Base-by-base conservation (phyloP, 2,797 vertebrate genomes). In the Leuciscus waleckii region DNA sequence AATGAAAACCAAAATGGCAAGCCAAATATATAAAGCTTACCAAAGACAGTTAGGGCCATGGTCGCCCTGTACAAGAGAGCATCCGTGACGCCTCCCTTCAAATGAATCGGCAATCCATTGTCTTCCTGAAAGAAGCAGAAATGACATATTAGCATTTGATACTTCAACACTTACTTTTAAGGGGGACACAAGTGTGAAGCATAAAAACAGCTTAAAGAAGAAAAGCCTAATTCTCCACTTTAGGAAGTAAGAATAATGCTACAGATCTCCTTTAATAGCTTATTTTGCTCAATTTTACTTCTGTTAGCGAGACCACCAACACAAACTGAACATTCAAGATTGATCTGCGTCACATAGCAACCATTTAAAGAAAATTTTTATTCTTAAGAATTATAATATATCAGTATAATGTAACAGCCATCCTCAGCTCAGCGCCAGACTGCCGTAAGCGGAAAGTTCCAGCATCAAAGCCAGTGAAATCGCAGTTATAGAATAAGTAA, bases 101-200 rank as follows among this genome's bases (percentile, higher is more conserved):
- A 94, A 92, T 97, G 88, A 86, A 97, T 92, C 23, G 96, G 96
- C n/a, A 97, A 49, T 23, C 94, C 95, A 90, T 97, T 95, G 91
- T 97, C 95, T 87, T 96, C 96, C 96, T 98, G 91, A 74, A 88
- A 88, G 90, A 83, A 43, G 41, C 23, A 41, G 21, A 19, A 83
- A 39, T 23, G 0, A 16, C 32, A 75, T 39, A 21, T 75, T 49
- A 83, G 32, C 5, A 74, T 37, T 3, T 35, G 56, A 75, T n/a
- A 19, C 41, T 26, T 7, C 2, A 35, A 9, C 29, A 82, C 14
- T 26, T 16, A 2, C 29, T 37, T 23, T 46, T 6, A 14, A 4
- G 5, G 5, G 4, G 39, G 54, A 5, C 69, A 37, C 7, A 65
- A 74, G 81, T 7, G 26, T 46, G 11, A 61, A 74, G 35, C 46